A percentile compares a stretch with the other conserved stretches of the same genome.
These are phyloP conservation scores for Galerucella calmariensis DNA, from an alignment of 2,888 invertebrate genomes.

Conservation along the genomic window DNA sequence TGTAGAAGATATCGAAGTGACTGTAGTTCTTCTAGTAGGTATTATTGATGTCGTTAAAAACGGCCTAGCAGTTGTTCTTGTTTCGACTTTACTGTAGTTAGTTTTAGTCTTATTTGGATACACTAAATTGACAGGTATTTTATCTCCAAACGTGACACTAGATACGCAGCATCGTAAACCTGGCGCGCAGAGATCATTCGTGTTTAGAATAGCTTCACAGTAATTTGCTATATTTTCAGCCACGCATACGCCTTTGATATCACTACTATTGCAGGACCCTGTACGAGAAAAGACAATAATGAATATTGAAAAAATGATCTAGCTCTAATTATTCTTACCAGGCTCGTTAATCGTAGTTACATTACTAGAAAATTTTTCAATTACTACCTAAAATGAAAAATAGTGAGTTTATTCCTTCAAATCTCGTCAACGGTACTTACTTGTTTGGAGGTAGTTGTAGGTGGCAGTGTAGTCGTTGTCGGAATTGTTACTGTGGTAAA, in stretches of 20 bases:
- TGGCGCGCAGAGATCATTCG: slow-evolving; percentile 77
- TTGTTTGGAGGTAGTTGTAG: slow-evolving; percentile 50
- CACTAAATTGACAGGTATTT: slow-evolving; percentile 78
- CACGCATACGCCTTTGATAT: slow-evolving; percentile 78
- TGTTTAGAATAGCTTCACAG: slow-evolving; percentile 85
- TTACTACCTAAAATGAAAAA: slow-evolving; percentile 48
- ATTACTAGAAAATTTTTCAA: slow-evolving; percentile 48
- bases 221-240: slow-evolving; percentile 84
- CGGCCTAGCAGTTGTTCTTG: slow-evolving; percentile 60
- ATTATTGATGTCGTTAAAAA: slow-evolving; percentile 59
- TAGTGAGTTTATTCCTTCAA: no score
- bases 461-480: slow-evolving; percentile 48
- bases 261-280: slow-evolving; percentile 66
- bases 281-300: slow-evolving; percentile 29
- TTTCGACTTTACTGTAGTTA: slow-evolving; percentile 62
- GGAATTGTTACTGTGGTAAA: slow-evolving; percentile 53
- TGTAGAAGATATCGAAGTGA: slow-evolving; percentile 61
- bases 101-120: slow-evolving; percentile 74
- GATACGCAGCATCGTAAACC: slow-evolving; percentile 86
- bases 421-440: slow-evolving; percentile 32
- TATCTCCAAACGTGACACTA: slow-evolving; percentile 76
- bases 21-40: slow-evolving; percentile 56
- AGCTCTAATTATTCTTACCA: slow-evolving; percentile 37
- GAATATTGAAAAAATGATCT: not conserved
- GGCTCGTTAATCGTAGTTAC: slow-evolving; percentile 43